phyloP scores from a whole-genome alignment of 2,797 vertebrate species.

The Rhyacichthys aspro region DNA sequence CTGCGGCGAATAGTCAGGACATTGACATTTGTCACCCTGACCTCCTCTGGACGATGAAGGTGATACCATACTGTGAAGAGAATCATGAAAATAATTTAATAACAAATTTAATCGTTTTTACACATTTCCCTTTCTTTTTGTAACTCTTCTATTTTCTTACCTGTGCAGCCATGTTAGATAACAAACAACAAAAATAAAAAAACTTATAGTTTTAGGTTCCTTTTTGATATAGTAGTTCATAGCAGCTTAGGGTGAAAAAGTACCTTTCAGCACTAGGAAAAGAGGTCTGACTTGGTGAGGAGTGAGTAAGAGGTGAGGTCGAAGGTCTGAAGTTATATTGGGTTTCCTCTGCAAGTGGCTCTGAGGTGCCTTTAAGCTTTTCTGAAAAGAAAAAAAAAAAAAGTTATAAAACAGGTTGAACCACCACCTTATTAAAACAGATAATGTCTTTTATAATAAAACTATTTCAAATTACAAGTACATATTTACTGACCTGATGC shows the following conservation, averaged over 20 bases:
- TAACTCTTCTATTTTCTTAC: too few species aligned
- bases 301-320: slow-evolving; percentile 92
- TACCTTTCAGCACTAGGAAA: slow-evolving; percentile 76
- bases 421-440: neutral
- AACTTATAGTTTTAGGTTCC: neutral
- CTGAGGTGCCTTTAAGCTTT: slow-evolving; percentile 49
- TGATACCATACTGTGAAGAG: slow-evolving; percentile 63
- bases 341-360: slow-evolving; percentile 74
- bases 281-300: slow-evolving; percentile 92
- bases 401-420: neutral
- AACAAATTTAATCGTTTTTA: too few species aligned
- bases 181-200: too few species aligned
- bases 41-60: slow-evolving; percentile 46
- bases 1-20: slow-evolving; percentile 69
- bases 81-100: neutral
- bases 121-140: too few species aligned
- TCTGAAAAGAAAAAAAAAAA: slow-evolving; percentile 37
- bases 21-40: slow-evolving; percentile 51
- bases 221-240: neutral
- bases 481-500: slow-evolving; percentile 74
- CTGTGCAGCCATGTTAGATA: too few species aligned
- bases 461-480: too few species aligned
- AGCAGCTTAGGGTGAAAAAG: neutral
- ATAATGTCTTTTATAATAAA: neutral
- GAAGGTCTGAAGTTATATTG: slow-evolving; percentile 90